These are phyloP conservation scores for Euspilapteryx auroguttella DNA, from an alignment of 2,888 invertebrate genomes.

Conservation along the genomic window DNA sequence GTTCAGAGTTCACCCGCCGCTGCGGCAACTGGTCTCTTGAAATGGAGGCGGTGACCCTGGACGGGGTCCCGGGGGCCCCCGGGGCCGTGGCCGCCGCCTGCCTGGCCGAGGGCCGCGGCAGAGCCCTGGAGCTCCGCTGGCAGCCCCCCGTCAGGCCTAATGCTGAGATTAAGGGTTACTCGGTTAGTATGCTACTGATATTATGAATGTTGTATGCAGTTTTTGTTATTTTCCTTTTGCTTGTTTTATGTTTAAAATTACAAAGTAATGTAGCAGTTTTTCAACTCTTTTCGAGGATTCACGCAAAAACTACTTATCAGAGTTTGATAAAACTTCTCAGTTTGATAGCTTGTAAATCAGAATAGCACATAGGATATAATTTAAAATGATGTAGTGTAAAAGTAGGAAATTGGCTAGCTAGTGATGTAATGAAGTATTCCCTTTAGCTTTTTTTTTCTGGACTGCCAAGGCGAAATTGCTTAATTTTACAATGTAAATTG, in stretches of 20 bases:
- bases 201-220: too few relatives aligned
- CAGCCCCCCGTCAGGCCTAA: slow-evolving; percentile 71
- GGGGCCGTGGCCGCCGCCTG: slow-evolving; percentile 70
- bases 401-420: too few relatives aligned
- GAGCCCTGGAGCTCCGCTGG: slow-evolving; percentile 71
- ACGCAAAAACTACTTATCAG: neutral
- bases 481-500: too few relatives aligned
- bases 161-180: slow-evolving; percentile 78
- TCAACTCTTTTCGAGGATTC: too few relatives aligned
- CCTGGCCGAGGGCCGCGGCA: slow-evolving; percentile 15
- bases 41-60: slow-evolving; percentile 81
- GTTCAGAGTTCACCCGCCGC: slow-evolving; percentile 73
- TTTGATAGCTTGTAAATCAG: neutral
- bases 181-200: slow-evolving; percentile 57
- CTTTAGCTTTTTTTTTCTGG: too few relatives aligned
- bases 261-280: too few relatives aligned
- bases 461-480: too few relatives aligned
- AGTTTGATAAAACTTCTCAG: neutral
- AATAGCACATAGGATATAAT: neutral
- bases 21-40: slow-evolving; percentile 80
- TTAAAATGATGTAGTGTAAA: neutral
- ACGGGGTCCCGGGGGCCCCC: slow-evolving; percentile 78
- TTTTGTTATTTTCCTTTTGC: too few relatives aligned
- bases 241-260: too few relatives aligned
- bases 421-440: too few relatives aligned